Conservation (phyloP, 2,888 invertebrate genomes). For the Apeira syringaria region DNA sequence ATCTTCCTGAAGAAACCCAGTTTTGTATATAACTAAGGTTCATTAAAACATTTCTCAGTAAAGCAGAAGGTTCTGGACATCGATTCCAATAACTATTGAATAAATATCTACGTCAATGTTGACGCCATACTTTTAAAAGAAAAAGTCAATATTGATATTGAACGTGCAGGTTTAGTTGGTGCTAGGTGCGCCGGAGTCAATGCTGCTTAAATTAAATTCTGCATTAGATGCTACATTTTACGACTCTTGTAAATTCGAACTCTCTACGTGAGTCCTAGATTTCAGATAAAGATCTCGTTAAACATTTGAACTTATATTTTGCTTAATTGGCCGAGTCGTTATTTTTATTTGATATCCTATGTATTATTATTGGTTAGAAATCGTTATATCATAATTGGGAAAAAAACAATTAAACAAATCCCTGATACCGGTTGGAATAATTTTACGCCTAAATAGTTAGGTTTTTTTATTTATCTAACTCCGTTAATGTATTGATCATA, state of each 20-base stretch:
- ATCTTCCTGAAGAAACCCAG: no score
- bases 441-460: neutral
- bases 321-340: constrained; percentile 1
- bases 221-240: constrained; percentile 21
- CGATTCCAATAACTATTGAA: constrained; percentile 18
- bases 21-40: no score
- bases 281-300: constrained; percentile 38
- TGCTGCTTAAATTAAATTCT: constrained; percentile 24
- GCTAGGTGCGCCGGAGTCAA: constrained; percentile 6
- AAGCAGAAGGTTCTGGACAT: constrained; percentile 8
- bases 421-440: neutral
- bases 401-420: neutral
- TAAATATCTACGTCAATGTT: constrained; percentile 10
- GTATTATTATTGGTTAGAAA: no score
- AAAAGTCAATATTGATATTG: constrained; percentile 18
- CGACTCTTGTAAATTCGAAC: constrained; percentile 23
- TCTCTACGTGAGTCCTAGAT: constrained; percentile 43
- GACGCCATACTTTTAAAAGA: constrained; percentile 15
- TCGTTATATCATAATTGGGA: neutral
- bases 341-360: neutral
- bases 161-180: constrained; percentile 20
- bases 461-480: constrained; percentile 26
- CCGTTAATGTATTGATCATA: constrained; percentile 20
- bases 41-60: constrained; percentile 10
- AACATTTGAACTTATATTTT: constrained; percentile 31